A percentile compares a stretch with the other conserved stretches of the same genome.
Conservation (phyloP, 2,113 vertebrate species). For the Psittacara wagleri region DNA sequence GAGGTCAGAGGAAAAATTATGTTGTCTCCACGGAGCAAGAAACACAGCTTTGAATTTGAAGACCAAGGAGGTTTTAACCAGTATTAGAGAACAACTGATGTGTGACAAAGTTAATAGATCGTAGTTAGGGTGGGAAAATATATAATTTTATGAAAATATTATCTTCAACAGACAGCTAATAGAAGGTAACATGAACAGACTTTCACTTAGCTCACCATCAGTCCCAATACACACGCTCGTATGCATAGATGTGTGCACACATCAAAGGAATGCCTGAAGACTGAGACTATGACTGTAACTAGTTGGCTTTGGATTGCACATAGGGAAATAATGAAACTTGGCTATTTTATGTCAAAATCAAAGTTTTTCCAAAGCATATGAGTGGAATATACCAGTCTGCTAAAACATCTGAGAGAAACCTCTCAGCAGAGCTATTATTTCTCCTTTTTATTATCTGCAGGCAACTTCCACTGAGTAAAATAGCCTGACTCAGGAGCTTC, state of each 20-base stretch:
- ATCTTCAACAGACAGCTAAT: not conserved
- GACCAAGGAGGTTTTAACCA: not conserved
- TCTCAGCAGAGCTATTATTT: constrained; percentile 40
- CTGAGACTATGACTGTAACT: not conserved
- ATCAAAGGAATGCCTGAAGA: not conserved
- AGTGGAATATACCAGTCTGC: not conserved
- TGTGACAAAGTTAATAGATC: not conserved
- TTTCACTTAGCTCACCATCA: not conserved
- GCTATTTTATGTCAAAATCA: not conserved
- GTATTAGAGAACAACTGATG: not conserved
- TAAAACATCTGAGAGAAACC: constrained; percentile 11
- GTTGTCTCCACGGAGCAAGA: not conserved
- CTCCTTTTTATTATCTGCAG: constrained; percentile 23
- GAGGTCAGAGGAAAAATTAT: not conserved
- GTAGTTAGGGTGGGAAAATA: not conserved
- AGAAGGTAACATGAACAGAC: not conserved
- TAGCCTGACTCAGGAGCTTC: not conserved
- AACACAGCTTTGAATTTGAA: not conserved
- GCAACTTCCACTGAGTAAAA: constrained; percentile 1
- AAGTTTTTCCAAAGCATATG: not conserved
- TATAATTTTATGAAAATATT: not conserved
- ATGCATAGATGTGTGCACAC: not conserved
- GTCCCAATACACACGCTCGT: fast-evolving
- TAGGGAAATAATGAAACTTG: constrained; percentile 7
- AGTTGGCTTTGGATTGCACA: not conserved